These are phyloP conservation scores for Lepas anatifera DNA, from an alignment of 2,888 invertebrate genomes.

Conservation along the genomic window DNA sequence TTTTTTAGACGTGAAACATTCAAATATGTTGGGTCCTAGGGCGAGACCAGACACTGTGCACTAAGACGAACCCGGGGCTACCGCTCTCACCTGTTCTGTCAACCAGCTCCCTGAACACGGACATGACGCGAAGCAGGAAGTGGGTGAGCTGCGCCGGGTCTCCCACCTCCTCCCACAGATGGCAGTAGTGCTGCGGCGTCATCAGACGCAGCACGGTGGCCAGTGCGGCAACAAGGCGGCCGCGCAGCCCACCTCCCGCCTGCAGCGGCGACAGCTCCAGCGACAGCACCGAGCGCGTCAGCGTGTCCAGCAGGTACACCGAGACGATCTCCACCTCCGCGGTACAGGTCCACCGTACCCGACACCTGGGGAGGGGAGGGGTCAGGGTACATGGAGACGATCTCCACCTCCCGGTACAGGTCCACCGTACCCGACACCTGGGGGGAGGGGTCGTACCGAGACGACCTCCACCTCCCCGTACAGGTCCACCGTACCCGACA, in stretches of 20 bases:
- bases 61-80: too few relatives aligned
- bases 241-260: conserved; percentile 39
- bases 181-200: conserved; percentile 74
- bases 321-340: not conserved
- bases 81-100: conserved; percentile 33
- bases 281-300: not conserved
- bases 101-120: conserved; percentile 68
- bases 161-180: conserved; percentile 65
- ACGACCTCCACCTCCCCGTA: too few relatives aligned
- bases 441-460: too few relatives aligned
- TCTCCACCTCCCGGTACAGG: not conserved
- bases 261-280: not conserved
- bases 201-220: conserved; percentile 73
- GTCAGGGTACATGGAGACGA: too few relatives aligned
- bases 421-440: not conserved
- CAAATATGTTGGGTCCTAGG: too few relatives aligned
- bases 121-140: conserved; percentile 66
- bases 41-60: too few relatives aligned
- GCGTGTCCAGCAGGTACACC: not conserved
- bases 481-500: too few relatives aligned
- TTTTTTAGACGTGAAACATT: too few relatives aligned
- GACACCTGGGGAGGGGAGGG: too few relatives aligned
- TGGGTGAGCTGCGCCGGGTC: conserved; percentile 73
- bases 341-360: not conserved
- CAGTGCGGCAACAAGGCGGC: conserved; percentile 73